Conservation (phyloP, 2,888 invertebrate species). For the Anoncus sp. region DNA sequence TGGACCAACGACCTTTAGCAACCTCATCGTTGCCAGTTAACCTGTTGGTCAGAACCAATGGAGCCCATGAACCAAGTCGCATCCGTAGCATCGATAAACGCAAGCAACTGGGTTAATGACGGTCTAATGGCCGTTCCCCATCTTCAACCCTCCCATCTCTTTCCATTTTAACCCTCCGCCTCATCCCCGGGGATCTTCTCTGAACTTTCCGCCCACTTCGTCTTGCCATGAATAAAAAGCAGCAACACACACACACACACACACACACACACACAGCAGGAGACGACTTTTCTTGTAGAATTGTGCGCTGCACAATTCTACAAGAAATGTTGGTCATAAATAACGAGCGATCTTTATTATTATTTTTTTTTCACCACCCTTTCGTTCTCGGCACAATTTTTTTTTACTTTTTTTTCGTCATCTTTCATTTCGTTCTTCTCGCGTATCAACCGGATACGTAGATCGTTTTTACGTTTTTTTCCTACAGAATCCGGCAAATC, state of each 20-base stretch:
- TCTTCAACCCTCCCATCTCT: slow-evolving; percentile 28
- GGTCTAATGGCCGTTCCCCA: slow-evolving; percentile 58
- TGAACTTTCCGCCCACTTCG: slow-evolving; percentile 48
- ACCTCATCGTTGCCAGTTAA: slow-evolving; percentile 38
- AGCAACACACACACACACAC: too few relatives aligned
- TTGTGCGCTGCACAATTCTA: too few relatives aligned
- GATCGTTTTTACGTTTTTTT: background rate
- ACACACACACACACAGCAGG: slow-evolving; percentile 13
- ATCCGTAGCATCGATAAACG: slow-evolving; percentile 62
- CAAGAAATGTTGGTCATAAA: slow-evolving; percentile 54
- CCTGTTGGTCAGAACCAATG: slow-evolving; percentile 65
- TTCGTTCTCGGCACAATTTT: slow-evolving; percentile 6
- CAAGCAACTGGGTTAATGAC: slow-evolving; percentile 67
- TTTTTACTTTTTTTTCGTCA: slow-evolving; percentile 5
- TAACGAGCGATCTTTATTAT: slow-evolving; percentile 59
- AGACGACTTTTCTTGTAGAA: slow-evolving; percentile 35
- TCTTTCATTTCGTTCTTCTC: slow-evolving; percentile 11
- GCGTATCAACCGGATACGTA: background rate
- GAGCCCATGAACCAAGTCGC: slow-evolving; percentile 51
- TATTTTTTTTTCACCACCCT: slow-evolving; percentile 46
- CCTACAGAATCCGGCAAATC: background rate
- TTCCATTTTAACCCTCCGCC: slow-evolving; percentile 13
- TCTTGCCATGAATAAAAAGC: slow-evolving; percentile 61
- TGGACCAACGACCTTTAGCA: background rate
- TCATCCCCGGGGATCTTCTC: slow-evolving; percentile 31